Conservation (phyloP, 2,888 invertebrate genomes). For the Ophion obscuratus region DNA sequence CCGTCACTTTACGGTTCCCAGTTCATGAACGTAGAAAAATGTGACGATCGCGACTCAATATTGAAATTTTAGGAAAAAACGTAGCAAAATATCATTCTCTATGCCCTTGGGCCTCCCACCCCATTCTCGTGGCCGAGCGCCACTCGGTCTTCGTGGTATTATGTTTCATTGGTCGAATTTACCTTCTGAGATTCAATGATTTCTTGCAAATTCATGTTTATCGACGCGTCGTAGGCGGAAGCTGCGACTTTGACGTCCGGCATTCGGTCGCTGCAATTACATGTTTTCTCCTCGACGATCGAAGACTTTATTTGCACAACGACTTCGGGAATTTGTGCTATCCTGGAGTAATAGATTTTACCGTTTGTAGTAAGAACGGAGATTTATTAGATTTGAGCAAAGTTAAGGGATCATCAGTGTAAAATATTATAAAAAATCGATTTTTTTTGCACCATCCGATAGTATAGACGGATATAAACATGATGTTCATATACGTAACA, state of each 20-base stretch:
- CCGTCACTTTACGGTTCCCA: no score
- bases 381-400: not conserved
- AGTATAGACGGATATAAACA: no score
- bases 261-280: slow-evolving; percentile 61
- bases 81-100: no score
- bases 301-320: slow-evolving; percentile 78
- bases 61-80: not conserved
- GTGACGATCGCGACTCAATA: no score
- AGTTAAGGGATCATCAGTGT: not conserved
- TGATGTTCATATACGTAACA: no score
- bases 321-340: slow-evolving; percentile 85
- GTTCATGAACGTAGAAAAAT: no score
- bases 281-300: slow-evolving; percentile 48
- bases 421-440: no score
- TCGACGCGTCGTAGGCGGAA: slow-evolving; percentile 54
- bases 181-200: slow-evolving; percentile 68
- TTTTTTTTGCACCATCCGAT: no score
- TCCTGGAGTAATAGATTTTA: slow-evolving; percentile 72
- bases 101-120: no score
- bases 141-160: not conserved
- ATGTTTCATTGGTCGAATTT: not conserved
- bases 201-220: slow-evolving; percentile 67
- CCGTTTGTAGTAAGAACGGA: slow-evolving; percentile 1
- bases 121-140: no score
- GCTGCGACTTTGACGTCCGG: slow-evolving; percentile 51